phyloP scores from a whole-genome alignment of 2,113 vertebrate species.

The Monarcha castaneiventris region DNA sequence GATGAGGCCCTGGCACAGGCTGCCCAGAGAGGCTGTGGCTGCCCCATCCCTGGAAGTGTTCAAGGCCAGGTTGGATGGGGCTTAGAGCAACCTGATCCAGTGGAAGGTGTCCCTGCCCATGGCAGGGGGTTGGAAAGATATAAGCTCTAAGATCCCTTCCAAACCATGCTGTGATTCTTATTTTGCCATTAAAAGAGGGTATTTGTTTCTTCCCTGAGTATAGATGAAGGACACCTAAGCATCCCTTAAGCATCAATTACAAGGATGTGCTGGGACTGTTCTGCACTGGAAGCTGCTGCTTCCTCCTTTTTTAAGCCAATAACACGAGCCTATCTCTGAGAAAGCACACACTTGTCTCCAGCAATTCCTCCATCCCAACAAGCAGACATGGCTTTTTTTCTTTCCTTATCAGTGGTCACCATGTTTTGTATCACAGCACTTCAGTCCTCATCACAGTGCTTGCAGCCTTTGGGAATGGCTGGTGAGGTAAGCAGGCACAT shows the following conservation, averaged over 20 bases:
- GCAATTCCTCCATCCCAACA: background rate
- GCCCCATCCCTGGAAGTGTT: background rate
- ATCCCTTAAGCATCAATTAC: background rate
- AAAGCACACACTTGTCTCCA: background rate
- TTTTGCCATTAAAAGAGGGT: background rate
- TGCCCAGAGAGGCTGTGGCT: background rate
- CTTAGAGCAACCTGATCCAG: fast-evolving
- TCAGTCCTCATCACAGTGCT: background rate
- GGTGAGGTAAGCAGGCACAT: background rate
- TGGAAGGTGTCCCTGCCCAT: background rate
- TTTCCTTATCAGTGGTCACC: background rate
- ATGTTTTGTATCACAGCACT: too few relatives aligned
- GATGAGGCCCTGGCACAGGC: background rate
- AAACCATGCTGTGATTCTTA: background rate
- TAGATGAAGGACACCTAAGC: background rate
- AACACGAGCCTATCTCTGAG: background rate
- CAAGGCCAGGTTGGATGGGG: background rate
- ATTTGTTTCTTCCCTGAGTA: background rate
- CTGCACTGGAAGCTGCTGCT: background rate
- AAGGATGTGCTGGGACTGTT: background rate
- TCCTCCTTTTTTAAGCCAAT: background rate
- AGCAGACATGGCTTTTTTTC: fast-evolving
- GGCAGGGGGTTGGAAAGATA: background rate
- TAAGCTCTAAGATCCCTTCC: background rate
- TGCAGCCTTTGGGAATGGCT: background rate